These are phyloP conservation scores for Acrobasis consociella DNA, from an alignment of 2,888 invertebrate species.

Conservation along the genomic window DNA sequence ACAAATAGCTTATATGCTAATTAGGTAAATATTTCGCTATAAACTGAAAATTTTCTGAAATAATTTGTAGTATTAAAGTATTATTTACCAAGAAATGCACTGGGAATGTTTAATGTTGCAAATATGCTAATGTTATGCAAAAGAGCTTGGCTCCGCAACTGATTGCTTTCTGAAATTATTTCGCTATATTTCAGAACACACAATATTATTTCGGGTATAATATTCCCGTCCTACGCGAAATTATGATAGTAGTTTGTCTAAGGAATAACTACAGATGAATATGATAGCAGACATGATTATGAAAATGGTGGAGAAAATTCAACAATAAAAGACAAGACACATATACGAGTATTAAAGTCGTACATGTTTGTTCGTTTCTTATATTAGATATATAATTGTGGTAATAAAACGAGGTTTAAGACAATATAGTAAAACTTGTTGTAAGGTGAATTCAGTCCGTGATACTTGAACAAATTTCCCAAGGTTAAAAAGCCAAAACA, in stretches of 20 bases:
- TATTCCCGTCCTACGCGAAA: background rate
- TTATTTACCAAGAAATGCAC: slow-evolving; percentile 15
- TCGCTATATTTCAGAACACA: background rate
- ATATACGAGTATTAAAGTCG: too few relatives aligned
- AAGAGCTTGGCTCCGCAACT: slow-evolving; percentile 14
- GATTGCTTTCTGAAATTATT: slow-evolving; percentile 13
- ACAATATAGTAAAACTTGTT: too few relatives aligned
- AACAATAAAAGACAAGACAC: background rate
- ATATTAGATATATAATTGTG: too few relatives aligned
- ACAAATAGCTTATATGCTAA: too few relatives aligned
- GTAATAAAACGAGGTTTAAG: too few relatives aligned
- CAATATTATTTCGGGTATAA: background rate
- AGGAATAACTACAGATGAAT: background rate
- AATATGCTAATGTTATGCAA: slow-evolving; percentile 16
- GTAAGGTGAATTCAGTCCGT: too few relatives aligned
- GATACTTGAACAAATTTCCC: too few relatives aligned
- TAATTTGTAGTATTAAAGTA: slow-evolving; percentile 8
- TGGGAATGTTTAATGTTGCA: slow-evolving; percentile 11
- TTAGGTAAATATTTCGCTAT: too few relatives aligned
- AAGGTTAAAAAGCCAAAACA: too few relatives aligned
- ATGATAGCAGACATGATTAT: background rate
- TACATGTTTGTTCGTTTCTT: too few relatives aligned
- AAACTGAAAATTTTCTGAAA: too few relatives aligned
- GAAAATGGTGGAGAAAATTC: background rate
- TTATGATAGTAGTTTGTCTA: background rate